phyloP scores from a whole-genome alignment of 2,797 vertebrate genomes.

The Odontamblyopus rebecca region DNA sequence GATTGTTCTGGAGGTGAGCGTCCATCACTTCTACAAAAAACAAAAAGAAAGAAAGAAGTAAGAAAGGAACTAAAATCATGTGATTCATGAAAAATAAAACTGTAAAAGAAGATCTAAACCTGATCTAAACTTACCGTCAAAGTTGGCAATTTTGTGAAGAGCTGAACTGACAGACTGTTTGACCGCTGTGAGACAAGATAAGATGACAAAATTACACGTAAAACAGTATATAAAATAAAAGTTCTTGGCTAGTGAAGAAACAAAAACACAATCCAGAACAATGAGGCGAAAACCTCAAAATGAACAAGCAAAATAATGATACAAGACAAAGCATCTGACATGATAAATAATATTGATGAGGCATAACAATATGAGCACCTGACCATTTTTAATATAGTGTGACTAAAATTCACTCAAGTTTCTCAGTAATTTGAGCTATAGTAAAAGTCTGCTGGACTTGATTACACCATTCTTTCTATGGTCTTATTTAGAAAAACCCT shows the following conservation, averaged over 20 bases:
- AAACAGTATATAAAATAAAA: not conserved
- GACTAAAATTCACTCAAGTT: not conserved
- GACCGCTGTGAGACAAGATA: conserved; percentile 60
- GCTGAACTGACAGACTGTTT: conserved; percentile 77
- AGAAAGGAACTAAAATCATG: not conserved
- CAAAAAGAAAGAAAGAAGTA: not conserved
- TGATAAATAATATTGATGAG: not conserved
- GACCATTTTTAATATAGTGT: too few relatives aligned
- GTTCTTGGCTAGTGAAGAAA: not conserved
- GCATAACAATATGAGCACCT: not conserved
- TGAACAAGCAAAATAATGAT: not conserved
- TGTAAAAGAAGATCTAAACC: not conserved
- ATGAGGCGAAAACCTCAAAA: not conserved
- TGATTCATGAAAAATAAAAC: not conserved
- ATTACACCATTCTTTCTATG: not conserved
- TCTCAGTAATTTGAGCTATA: not conserved
- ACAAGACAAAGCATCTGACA: not conserved
- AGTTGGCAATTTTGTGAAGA: conserved; percentile 77
- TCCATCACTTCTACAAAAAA: conserved; percentile 73
- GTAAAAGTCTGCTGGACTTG: not conserved
- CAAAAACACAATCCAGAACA: not conserved
- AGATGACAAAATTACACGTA: not conserved
- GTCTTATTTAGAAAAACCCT: not conserved
- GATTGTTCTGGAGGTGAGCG: conserved; percentile 81
- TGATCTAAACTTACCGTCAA: conserved; percentile 71